Evolutionary conservation across 2,113 vertebrate species (phyloP), one percentile per base, ranked within the genome.

Genomic region (Sinocyclocheilus anophthalmus): DNA sequence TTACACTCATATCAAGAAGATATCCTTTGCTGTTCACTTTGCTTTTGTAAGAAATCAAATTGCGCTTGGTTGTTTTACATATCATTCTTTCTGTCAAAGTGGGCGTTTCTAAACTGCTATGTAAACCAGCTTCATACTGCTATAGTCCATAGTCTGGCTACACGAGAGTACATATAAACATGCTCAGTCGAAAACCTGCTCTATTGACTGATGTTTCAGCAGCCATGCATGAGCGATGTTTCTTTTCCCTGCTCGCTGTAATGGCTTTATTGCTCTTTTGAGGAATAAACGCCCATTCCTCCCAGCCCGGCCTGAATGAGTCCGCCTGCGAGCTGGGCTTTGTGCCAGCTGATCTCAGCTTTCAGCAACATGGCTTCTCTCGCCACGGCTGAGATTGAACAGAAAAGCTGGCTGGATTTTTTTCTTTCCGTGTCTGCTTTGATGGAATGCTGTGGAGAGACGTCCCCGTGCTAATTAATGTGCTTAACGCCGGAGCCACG

Each of bases 251-350:
- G 24, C 26, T 59, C 33, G 53, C 79, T 11, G 79, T 65, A 83
- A 85, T 70, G 61, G 85, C 22, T 79, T 63, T 81, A 81, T 83
- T 76, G 86, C 81, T 88, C 84, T 85, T 85, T 67, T 61, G 82
- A 72, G 24, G 88, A 87, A 90, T 87, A 88, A 92, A 90, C 89
- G 87, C 57, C 76, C 78, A 87, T 88, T 91, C 87, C 79, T 92
- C 88, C 83, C 85, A 90, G 91, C 88, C 90, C 91, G 93, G 93
- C 91, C 91, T 90, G 86, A 91, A 92, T 87, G 92, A 92, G 92
- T 92, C 90, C 89, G 72, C 83, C 84, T 76, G 83, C 81, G 87
- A 86, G 90, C 91, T 91, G 86, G 92, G 92, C 92, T 85, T 39
- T 16, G 81, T 78, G 92, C 92, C 93, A 92, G 88, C 83, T 86